These are phyloP conservation scores for Chloroceryle inda DNA, from an alignment of 2,797 vertebrate genomes.

Conservation along the genomic window DNA sequence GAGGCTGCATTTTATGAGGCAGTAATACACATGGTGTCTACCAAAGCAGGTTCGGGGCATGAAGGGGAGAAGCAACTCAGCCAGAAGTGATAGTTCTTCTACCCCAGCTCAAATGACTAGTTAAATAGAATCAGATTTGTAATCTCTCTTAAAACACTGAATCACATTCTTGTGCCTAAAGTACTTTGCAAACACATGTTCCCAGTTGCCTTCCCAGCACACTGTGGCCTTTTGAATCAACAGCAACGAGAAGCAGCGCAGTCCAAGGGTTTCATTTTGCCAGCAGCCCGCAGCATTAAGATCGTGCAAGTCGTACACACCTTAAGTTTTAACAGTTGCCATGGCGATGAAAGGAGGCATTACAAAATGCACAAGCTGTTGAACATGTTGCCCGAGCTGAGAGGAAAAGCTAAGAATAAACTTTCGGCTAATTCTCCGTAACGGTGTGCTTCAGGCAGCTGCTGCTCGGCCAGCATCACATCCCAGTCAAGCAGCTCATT, in stretches of 20 bases:
- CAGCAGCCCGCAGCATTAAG: constrained; percentile 64
- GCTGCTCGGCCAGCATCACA: constrained; percentile 33
- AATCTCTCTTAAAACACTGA: neutral
- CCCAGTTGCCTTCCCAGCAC: constrained; percentile 19
- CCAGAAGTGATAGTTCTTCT: neutral
- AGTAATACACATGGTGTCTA: neutral
- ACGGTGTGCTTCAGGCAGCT: constrained; percentile 40
- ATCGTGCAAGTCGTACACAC: constrained; percentile 62
- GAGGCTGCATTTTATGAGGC: constrained; percentile 4
- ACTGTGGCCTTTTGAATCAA: constrained; percentile 9
- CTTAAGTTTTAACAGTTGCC: constrained; percentile 83
- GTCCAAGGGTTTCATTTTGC: constrained; percentile 49
- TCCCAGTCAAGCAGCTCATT: constrained; percentile 49
- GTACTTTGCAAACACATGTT: constrained; percentile 32
- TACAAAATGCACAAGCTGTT: constrained; percentile 85
- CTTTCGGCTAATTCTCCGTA: constrained; percentile 76
- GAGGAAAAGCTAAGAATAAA: constrained; percentile 82
- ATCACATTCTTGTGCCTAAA: neutral
- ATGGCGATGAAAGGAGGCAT: constrained; percentile 80
- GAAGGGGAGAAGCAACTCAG: neutral
- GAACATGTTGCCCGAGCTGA: constrained; percentile 78
- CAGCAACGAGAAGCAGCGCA: neutral
- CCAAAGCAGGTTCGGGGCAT: neutral
- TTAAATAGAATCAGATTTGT: neutral
- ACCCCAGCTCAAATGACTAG: neutral